Evolutionary conservation across 2,797 vertebrate genomes (phyloP).

Genomic region (Propithecus perrieri): DNA sequence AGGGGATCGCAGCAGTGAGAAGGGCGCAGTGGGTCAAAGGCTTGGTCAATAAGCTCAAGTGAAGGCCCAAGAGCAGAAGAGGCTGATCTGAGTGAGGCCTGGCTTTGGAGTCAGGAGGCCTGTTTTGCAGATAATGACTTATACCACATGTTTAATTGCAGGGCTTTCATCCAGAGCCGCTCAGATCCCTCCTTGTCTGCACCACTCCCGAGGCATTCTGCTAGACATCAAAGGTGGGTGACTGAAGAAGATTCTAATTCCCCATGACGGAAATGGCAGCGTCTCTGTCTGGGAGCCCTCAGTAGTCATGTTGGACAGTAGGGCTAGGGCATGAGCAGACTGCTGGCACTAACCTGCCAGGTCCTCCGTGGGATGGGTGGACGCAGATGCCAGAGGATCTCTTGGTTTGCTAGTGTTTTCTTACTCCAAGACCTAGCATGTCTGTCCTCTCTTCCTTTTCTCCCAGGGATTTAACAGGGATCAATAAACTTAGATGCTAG

Average conservation of each 20-base stretch:
- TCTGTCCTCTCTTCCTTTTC: background rate
- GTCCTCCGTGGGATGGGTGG: background rate
- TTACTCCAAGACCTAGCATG: background rate
- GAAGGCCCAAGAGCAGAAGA: background rate
- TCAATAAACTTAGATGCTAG: background rate
- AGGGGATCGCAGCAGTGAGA: background rate
- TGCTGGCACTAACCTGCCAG: rapidly evolving
- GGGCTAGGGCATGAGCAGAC: background rate
- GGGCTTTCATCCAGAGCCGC: background rate
- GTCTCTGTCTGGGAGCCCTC: background rate
- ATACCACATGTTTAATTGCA: background rate
- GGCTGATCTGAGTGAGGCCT: background rate
- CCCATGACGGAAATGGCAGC: background rate
- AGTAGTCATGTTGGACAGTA: background rate
- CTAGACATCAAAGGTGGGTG: background rate
- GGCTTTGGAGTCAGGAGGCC: background rate
- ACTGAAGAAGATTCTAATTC: background rate
- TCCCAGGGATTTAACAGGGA: background rate
- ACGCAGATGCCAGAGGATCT: background rate
- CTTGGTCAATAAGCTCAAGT: background rate
- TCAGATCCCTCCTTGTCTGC: background rate
- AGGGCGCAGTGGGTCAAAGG: background rate
- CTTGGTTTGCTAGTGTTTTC: background rate
- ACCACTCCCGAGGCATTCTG: background rate
- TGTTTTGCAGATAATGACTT: background rate